Evolutionary conservation across 1,140 invertebrate genomes (phyloP), one percentile per base, ranked within the genome.

Genomic region (Anastrepha obliqua): DNA sequence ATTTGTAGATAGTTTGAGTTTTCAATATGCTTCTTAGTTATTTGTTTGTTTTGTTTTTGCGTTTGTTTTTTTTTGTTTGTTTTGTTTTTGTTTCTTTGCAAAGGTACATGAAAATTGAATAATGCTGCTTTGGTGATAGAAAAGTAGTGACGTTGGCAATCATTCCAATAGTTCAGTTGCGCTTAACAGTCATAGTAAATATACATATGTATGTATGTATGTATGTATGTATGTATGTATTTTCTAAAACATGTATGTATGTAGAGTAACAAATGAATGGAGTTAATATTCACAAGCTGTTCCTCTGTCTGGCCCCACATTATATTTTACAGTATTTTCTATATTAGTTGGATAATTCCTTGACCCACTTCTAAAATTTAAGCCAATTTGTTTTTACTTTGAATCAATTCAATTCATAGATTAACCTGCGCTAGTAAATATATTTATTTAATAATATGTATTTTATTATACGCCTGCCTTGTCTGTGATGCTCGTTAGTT

Each of bases 21-120:
- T 89, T 20, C 44, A 42, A 88, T 81, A 39, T 88, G 60, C 39
- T 67, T 81, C 87, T 87, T 86, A 87, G 81, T 88, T 87, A 44
- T 89, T 86, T 88, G 86, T 89, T 86, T 88, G 20, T 67, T 67
- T 67, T 9, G 65, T 67, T 58, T 58, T 58, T 58, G 55, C 13
- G 0, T 58, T 58, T 58, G 7, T 1, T 58, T 89, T 86, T 88
- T 87, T 89, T 86, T 88, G 20, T 67, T 67, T 67, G 4, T 20
- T 67, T 62, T 62, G 11, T 62, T 13, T 62, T 5, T 62, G 9
- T 62, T 62, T n/a, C 5, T 88, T 89, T 90, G 91, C 89, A 90
- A 90, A 91, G 91, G 91, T 91, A 91, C 91, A 90, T 92, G 90
- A 91, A 91, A 90, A 91, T 89, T 88, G 90, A 90, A 87, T 90